Evolutionary conservation across 2,113 vertebrate genomes (phyloP).

Genomic region (Lophochroa leadbeateri): DNA sequence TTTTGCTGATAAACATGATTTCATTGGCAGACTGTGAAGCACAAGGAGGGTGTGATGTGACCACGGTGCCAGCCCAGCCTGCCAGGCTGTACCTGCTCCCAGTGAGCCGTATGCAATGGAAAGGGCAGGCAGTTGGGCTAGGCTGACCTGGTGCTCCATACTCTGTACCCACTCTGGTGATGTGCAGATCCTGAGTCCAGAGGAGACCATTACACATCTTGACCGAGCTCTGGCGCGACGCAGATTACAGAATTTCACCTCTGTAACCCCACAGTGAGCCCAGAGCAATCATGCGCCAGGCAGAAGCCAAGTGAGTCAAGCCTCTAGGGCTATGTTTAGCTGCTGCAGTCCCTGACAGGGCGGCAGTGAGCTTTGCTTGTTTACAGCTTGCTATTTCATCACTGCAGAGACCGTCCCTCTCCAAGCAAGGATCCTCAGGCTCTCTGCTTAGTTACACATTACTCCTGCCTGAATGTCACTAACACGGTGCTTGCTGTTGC

Average conservation of each 20-base stretch:
- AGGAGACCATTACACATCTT: background rate
- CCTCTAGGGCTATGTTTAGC: background rate
- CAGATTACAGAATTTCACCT: background rate
- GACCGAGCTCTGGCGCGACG: background rate
- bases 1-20: background rate
- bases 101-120: background rate
- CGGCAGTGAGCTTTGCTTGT: background rate
- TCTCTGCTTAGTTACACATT: background rate
- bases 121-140: background rate
- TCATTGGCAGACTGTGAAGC: background rate
- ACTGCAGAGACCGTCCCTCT: background rate
- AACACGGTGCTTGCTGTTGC: accelerated
- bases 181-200: background rate
- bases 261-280: background rate
- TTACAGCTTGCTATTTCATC: background rate
- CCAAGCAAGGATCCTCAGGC: background rate
- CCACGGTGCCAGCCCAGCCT: background rate
- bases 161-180: too few relatives aligned
- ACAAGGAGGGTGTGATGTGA: background rate
- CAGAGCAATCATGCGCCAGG: background rate
- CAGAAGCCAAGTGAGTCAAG: background rate
- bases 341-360: background rate
- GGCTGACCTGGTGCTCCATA: background rate
- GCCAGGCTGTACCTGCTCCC: background rate
- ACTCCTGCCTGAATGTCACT: accelerated